Conservation (phyloP, 2,113 vertebrate species). For the Mirza zaza region DNA sequence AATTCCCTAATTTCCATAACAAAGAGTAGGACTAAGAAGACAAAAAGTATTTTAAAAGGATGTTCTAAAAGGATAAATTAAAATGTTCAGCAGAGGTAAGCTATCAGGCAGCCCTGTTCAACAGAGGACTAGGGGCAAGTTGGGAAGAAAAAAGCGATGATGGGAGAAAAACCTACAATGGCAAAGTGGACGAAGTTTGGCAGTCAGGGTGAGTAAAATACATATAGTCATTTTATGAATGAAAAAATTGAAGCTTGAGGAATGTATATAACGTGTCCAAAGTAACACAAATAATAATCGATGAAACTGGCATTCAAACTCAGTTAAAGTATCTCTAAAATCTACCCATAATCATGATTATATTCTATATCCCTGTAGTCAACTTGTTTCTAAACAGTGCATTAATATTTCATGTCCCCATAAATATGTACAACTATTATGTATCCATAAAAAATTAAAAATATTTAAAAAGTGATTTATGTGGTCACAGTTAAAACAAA, state of each 20-base stretch:
- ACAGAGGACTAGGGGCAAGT: not conserved
- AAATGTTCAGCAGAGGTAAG: not conserved
- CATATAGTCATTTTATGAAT: not conserved
- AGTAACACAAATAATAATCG: not conserved
- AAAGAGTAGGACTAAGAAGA: not conserved
- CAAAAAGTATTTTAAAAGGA: not conserved
- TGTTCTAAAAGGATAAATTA: not conserved
- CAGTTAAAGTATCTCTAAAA: not conserved
- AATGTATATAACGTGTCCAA: not conserved
- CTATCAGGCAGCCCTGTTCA: not conserved
- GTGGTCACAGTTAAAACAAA: not conserved
- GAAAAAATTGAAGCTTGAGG: not conserved
- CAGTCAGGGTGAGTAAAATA: not conserved
- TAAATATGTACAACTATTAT: not conserved
- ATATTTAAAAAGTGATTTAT: not conserved
- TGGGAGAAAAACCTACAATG: not conserved
- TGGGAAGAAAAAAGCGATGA: not conserved
- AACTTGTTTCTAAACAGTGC: not conserved
- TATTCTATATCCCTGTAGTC: not conserved
- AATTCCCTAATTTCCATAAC: not conserved
- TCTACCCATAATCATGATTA: not conserved
- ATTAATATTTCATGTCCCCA: not conserved
- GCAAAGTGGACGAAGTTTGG: not conserved
- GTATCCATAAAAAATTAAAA: not conserved
- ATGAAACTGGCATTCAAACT: not conserved